These are phyloP conservation scores for Phengaris arion DNA, from an alignment of 2,888 invertebrate genomes.

Conservation along the genomic window DNA sequence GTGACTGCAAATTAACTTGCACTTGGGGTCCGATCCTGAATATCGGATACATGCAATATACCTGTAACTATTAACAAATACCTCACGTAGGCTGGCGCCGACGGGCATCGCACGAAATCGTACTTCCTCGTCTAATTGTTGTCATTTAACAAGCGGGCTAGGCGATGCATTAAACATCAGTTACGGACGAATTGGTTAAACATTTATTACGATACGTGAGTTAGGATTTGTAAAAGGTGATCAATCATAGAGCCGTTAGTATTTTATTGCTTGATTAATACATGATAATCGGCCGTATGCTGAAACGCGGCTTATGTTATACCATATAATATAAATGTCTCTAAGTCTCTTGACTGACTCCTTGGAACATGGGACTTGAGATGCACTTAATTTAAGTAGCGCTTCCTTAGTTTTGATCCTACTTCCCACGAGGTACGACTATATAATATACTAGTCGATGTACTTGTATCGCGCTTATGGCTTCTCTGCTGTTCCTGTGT, in stretches of 20 bases:
- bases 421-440: too few relatives aligned
- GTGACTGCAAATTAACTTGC: too few relatives aligned
- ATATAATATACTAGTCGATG: too few relatives aligned
- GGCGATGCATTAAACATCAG: conserved; percentile 38
- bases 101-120: conserved; percentile 26
- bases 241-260: conserved; percentile 7
- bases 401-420: too few relatives aligned
- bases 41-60: neutral
- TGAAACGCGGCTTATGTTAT: neutral
- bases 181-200: conserved; percentile 35
- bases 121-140: conserved; percentile 39
- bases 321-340: too few relatives aligned
- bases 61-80: neutral
- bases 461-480: too few relatives aligned
- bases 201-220: conserved; percentile 28
- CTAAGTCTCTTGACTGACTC: too few relatives aligned
- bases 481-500: too few relatives aligned
- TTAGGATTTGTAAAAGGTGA: conserved; percentile 20
- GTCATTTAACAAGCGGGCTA: conserved; percentile 35
- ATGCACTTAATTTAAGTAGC: too few relatives aligned
- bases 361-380: too few relatives aligned
- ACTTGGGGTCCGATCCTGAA: neutral
- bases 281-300: neutral
- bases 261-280: conserved; percentile 3
- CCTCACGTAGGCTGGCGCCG: conserved; percentile 27